A percentile compares a stretch with the other conserved stretches of the same genome.
These are phyloP conservation scores for Stegostoma tigrinum DNA, from an alignment of 2,113 vertebrate genomes.

Conservation along the genomic window DNA sequence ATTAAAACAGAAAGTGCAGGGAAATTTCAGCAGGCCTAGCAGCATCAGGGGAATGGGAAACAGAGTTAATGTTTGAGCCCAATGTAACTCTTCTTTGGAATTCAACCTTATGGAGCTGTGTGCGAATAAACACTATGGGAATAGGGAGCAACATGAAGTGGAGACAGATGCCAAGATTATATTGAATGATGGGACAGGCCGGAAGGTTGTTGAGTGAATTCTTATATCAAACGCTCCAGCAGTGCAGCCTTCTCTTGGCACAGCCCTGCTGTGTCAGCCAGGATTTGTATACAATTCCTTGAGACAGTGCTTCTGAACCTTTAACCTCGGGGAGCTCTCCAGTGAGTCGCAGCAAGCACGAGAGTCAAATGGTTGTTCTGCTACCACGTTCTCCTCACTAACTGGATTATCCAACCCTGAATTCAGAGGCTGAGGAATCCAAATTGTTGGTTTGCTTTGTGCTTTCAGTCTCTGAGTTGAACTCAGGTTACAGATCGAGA, in stretches of 20 bases:
- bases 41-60: too few species aligned
- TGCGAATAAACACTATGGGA: too few species aligned
- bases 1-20: too few species aligned
- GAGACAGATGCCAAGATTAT: too few species aligned
- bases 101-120: too few species aligned
- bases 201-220: too few species aligned
- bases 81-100: too few species aligned
- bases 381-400: not conserved
- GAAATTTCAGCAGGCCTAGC: too few species aligned
- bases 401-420: not conserved
- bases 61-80: too few species aligned
- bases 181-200: too few species aligned
- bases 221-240: not conserved
- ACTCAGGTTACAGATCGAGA: not conserved
- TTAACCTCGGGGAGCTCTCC: not conserved
- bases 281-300: not conserved
- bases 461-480: not conserved
- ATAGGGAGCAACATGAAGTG: too few species aligned
- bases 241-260: not conserved
- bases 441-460: not conserved
- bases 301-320: not conserved
- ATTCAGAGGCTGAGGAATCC: not conserved
- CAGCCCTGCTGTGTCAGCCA: not conserved
- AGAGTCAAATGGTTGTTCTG: not conserved
- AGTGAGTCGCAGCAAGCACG: not conserved